phyloP scores from a whole-genome alignment of 1,140 invertebrate genomes.

The Bombus affinis region DNA sequence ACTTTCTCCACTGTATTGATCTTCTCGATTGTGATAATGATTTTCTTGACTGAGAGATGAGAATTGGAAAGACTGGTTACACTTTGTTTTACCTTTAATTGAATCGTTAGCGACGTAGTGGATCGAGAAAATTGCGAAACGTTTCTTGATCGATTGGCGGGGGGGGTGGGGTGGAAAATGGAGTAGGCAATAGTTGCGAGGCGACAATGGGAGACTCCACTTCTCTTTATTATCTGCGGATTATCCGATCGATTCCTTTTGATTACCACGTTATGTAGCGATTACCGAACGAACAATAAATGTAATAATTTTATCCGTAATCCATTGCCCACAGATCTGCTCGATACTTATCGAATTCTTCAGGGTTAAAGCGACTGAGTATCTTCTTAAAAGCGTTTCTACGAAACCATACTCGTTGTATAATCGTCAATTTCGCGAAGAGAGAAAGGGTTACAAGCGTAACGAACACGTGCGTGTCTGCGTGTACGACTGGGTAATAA shows the following conservation, averaged over 20 bases:
- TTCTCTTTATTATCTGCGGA: not conserved
- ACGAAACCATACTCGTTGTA: not conserved
- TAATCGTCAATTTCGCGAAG: not conserved
- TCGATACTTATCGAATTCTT: not conserved
- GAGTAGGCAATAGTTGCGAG: not conserved
- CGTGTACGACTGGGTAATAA: slow-evolving; percentile 7
- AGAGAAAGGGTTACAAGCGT: not conserved
- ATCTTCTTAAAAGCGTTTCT: not conserved
- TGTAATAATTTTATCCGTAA: not conserved
- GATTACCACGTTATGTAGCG: not conserved
- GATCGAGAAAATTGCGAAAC: not conserved
- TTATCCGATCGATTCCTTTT: not conserved
- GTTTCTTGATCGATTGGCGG: not conserved
- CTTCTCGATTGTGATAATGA: not conserved
- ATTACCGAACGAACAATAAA: not conserved
- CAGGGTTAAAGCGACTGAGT: slow-evolving; percentile 23
- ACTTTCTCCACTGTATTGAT: not conserved
- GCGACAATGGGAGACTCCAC: not conserved
- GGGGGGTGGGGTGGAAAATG: not conserved
- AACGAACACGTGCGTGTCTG: slow-evolving; percentile 24
- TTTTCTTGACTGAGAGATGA: not conserved
- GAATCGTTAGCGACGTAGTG: not conserved
- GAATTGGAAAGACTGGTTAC: slow-evolving; percentile 15
- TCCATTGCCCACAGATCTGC: not conserved
- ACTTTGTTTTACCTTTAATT: slow-evolving; percentile 7